Evolutionary conservation across 2,113 vertebrate genomes (phyloP).

Genomic region (Sceloporus tristichus): DNA sequence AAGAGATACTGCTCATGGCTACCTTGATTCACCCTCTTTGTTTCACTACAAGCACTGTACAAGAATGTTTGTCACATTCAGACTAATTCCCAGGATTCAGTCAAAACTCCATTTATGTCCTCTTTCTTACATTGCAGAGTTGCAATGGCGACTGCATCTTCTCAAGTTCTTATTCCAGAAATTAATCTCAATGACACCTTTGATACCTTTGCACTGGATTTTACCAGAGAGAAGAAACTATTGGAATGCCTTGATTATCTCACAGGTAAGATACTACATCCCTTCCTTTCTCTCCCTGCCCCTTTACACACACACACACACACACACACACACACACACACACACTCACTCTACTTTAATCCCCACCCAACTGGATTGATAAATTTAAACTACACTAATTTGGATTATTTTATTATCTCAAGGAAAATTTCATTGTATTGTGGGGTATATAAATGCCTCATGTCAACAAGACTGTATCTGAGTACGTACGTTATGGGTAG

Average conservation of each 20-base stretch:
- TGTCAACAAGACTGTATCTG: too few relatives aligned
- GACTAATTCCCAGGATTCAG: not conserved
- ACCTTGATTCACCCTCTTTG: too few relatives aligned
- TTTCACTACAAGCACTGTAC: too few relatives aligned
- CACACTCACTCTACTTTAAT: not conserved
- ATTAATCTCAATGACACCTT: slow-evolving; percentile 98
- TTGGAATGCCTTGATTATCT: slow-evolving; percentile 97
- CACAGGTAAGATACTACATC: slow-evolving; percentile 84
- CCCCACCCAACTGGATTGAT: too few relatives aligned
- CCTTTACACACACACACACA: not conserved
- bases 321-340: too few relatives aligned
- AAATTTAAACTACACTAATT: too few relatives aligned
- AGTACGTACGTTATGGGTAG: too few relatives aligned
- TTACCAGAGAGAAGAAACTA: slow-evolving; percentile 96
- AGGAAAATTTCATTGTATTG: too few relatives aligned
- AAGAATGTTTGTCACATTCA: not conserved
- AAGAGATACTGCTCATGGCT: too few relatives aligned
- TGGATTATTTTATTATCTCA: too few relatives aligned
- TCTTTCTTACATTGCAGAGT: slow-evolving; percentile 83
- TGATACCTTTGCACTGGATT: slow-evolving; percentile 96
- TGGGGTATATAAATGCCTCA: too few relatives aligned
- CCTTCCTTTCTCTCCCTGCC: too few relatives aligned
- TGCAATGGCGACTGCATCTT: slow-evolving; percentile 97
- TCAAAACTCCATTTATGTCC: not conserved
- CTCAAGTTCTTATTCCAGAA: slow-evolving; percentile 96